Evolutionary conservation across 2,888 invertebrate species (phyloP), one percentile per base, ranked within the genome.

Genomic region (Drosophila subsilvestris): DNA sequence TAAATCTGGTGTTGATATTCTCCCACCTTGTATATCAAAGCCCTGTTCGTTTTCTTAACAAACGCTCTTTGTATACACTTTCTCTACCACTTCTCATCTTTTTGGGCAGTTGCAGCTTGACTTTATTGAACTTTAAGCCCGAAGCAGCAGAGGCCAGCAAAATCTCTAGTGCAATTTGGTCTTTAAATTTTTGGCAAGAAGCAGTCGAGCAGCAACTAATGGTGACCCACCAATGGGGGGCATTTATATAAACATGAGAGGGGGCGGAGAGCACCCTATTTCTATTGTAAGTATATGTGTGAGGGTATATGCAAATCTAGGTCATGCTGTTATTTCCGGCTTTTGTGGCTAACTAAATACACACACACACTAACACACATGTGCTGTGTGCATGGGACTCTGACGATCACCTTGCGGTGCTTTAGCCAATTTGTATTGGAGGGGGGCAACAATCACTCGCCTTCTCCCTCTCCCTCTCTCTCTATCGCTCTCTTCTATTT

Each of bases 241-340:
- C 63, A 54, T 61, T 73, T 74, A 69, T 49, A 71, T 75, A 72
- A 75, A 59, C 79, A 63, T 50, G 37, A n/a, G 37, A 2, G 37
- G n/a, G n/a, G n/a, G n/a, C n/a, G 53, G 51, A 47, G 10, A 45
- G 32, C 42, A 43, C 37, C 45, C 58, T 37, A 37, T 37, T 37
- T 37, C 7, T n/a, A n/a, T 7, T 37, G 6, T 22, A 22, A 22
- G 22, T 29, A 27, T n/a, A 22, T 18, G 49, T 20, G 43, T 22
- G 37, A 20, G 54, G 48, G 54, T n/a, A 27, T 63, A 48, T 66
- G 72, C 63, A 74, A 84, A 83, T 84, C 78, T 86, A 53, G 86
- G 86, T 86, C 86, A 86, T 74, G 72, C 74, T 81, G 74, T 76
- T 86, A 84, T 83, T 86, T 83, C 86, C 86, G 84, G 86, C 71